Evolutionary conservation across 2,888 invertebrate genomes (phyloP).

Genomic region (Torymus texanus): DNA sequence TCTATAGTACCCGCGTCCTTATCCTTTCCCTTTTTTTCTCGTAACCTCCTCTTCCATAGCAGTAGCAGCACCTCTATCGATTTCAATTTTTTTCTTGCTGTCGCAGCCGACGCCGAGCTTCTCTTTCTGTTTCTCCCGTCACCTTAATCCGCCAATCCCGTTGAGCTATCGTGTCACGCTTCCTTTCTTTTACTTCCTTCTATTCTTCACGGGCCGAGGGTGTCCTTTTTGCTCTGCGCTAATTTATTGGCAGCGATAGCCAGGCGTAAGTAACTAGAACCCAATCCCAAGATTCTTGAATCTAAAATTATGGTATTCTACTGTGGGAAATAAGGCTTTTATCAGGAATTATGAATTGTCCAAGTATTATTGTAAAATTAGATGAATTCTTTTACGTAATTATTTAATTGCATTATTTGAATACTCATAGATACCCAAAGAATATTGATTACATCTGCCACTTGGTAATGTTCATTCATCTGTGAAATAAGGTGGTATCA

Average conservation of each 20-base stretch:
- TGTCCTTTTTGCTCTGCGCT: not conserved
- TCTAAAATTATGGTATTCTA: constrained; percentile 11
- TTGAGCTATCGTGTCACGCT: not conserved
- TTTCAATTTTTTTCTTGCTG: constrained; percentile 41
- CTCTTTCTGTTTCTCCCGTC: constrained; percentile 15
- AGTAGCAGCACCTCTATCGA: constrained; percentile 16
- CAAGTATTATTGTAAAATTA: too few species aligned
- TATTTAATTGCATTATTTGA: too few species aligned
- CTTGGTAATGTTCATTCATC: too few species aligned
- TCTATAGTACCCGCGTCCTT: not conserved
- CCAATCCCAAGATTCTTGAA: not conserved
- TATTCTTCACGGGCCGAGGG: not conserved
- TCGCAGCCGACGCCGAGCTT: not conserved
- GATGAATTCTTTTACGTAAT: too few species aligned
- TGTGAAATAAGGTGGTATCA: too few species aligned
- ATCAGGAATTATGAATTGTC: too few species aligned
- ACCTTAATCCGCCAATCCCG: constrained; percentile 31
- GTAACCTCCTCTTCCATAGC: constrained; percentile 1
- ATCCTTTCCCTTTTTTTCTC: not conserved
- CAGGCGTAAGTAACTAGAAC: not conserved
- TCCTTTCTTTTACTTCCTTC: not conserved
- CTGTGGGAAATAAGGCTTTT: too few species aligned
- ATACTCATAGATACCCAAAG: too few species aligned
- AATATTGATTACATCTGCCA: too few species aligned
- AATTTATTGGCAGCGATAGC: constrained; percentile 14